A percentile compares a stretch with the other conserved stretches of the same genome.
phyloP scores from a whole-genome alignment of 2,888 invertebrate species.

The Prosopocoilus inquinatus region DNA sequence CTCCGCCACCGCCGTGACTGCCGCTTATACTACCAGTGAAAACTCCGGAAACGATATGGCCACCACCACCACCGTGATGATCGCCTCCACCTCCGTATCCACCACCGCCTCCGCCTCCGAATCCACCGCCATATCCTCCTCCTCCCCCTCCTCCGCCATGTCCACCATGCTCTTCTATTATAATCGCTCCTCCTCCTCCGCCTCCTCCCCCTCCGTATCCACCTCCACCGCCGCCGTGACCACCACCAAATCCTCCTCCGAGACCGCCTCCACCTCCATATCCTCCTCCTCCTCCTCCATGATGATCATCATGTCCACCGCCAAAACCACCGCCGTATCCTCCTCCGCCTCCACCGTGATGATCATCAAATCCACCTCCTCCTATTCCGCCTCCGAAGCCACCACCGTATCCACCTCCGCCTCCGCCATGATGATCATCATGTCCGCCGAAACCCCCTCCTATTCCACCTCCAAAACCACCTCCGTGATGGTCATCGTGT shows the following conservation, averaged over 20 bases:
- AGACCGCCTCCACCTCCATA: constrained; percentile 39
- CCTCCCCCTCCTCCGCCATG: constrained; percentile 13
- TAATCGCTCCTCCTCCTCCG: constrained; percentile 12
- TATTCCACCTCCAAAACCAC: constrained; percentile 6
- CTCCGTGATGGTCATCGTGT: constrained; percentile 3
- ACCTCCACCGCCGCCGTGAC: constrained; percentile 36
- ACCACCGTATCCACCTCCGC: constrained; percentile 12
- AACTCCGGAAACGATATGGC: constrained; percentile 10
- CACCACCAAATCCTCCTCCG: constrained; percentile 42
- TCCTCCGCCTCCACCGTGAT: constrained; percentile 22
- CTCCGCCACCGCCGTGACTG: constrained; percentile 14
- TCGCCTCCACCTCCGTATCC: constrained; percentile 13
- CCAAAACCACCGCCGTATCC: constrained; percentile 20
- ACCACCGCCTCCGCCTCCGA: constrained; percentile 12
- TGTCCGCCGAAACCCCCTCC: constrained; percentile 13
- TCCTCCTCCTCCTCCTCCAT: constrained; percentile 20
- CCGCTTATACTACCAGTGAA: constrained; percentile 13
- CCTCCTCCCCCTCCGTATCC: constrained; percentile 19
- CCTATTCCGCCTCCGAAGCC: constrained; percentile 17
- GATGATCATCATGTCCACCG: constrained; percentile 19
- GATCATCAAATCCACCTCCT: constrained; percentile 2
- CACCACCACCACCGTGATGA: constrained; percentile 2
- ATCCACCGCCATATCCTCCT: constrained; percentile 11
- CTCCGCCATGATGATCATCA: constrained; percentile 7
- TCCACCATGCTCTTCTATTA: constrained; percentile 13